phyloP scores from a whole-genome alignment of 2,888 invertebrate species.

The Lasioglossum oenotherae region DNA sequence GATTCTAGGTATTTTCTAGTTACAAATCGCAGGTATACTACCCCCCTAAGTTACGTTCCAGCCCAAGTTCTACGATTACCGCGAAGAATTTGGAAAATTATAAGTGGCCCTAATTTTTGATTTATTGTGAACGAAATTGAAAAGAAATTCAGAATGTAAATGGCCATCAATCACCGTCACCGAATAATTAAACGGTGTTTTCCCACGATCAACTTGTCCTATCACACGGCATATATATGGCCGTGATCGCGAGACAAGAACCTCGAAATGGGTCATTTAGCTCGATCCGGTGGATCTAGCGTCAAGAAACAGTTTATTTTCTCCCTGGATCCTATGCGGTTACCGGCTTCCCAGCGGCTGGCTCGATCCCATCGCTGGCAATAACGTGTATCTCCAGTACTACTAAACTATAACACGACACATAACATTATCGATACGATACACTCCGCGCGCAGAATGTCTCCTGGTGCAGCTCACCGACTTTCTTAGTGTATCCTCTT shows the following conservation, averaged over 20 bases:
- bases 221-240: neutral
- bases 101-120: no score
- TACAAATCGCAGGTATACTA: no score
- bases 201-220: neutral
- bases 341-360: neutral
- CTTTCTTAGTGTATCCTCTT: constrained; percentile 66
- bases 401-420: constrained; percentile 5
- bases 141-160: neutral
- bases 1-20: no score
- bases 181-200: neutral
- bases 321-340: neutral
- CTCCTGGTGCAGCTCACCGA: constrained; percentile 49
- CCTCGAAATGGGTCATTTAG: constrained; percentile 3
- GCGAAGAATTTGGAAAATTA: no score
- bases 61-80: no score
- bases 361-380: neutral
- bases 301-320: neutral
- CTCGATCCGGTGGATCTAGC: neutral
- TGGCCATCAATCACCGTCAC: neutral
- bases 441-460: constrained; percentile 52
- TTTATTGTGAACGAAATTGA: neutral
- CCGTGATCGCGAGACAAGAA: neutral
- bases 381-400: constrained; percentile 2
- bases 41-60: no score
- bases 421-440: constrained; percentile 16